phyloP scores from a whole-genome alignment of 2,113 vertebrate genomes.

The Chaetops frenatus region DNA sequence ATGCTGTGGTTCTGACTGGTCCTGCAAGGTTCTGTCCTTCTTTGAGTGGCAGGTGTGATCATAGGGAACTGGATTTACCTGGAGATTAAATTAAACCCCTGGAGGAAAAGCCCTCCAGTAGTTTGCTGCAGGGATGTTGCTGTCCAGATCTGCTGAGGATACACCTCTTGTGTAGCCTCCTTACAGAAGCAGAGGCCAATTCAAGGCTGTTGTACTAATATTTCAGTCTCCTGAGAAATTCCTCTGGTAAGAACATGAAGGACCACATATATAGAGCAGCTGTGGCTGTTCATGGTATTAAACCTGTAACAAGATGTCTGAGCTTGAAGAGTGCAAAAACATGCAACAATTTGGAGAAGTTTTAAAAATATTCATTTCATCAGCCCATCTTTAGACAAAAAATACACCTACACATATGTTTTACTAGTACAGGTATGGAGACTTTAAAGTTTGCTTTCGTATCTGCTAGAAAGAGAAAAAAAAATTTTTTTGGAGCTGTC shows the following conservation, averaged over 20 bases:
- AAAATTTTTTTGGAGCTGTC: background rate
- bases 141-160: background rate
- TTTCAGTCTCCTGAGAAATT: background rate
- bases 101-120: background rate
- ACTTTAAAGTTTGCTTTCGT: background rate
- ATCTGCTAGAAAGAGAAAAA: background rate
- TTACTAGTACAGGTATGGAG: background rate
- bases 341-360: background rate
- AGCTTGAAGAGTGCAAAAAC: background rate
- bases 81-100: background rate
- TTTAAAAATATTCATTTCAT: background rate
- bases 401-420: accelerated
- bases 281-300: background rate
- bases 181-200: background rate
- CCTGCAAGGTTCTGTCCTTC: background rate
- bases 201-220: background rate
- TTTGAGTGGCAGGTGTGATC: background rate
- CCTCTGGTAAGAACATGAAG: background rate
- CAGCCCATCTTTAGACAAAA: background rate
- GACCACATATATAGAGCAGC: background rate
- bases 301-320: background rate
- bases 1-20: background rate
- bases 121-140: background rate
- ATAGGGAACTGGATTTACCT: background rate
- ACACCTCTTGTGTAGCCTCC: background rate